These are phyloP conservation scores for Notiomystis cincta DNA, from an alignment of 2,113 vertebrate genomes.

Conservation along the genomic window DNA sequence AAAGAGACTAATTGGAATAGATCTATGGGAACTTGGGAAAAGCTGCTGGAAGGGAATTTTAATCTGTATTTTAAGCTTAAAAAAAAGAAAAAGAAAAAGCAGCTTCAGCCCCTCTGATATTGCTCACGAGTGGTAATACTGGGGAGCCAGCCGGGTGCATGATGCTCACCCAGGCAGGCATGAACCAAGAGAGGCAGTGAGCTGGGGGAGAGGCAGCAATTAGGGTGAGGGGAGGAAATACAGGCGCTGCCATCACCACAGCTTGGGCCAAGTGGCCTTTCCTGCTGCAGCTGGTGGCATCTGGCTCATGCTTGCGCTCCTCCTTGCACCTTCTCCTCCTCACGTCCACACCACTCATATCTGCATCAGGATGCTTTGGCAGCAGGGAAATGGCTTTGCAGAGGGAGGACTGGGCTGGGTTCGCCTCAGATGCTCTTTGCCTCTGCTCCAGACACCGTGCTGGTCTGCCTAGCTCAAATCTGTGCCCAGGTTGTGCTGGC, in stretches of 20 bases:
- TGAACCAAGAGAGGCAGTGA: accelerated
- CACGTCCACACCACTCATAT: accelerated
- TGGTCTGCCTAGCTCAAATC: background rate
- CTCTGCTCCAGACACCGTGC: accelerated
- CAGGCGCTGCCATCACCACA: accelerated
- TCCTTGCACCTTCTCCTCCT: background rate
- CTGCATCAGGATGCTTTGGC: background rate
- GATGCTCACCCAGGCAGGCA: background rate
- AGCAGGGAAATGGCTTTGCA: background rate
- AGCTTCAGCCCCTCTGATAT: background rate
- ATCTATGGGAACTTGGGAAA: constrained; percentile 5
- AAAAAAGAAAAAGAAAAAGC: background rate
- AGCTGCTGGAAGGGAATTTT: background rate
- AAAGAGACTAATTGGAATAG: constrained; percentile 32
- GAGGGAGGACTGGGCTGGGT: background rate
- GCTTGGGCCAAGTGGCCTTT: background rate
- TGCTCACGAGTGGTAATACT: background rate
- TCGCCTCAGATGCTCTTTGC: background rate
- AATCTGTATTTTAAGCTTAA: background rate
- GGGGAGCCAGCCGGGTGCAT: background rate
- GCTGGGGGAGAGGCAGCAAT: background rate
- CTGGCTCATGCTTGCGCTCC: accelerated
- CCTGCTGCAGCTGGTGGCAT: background rate
- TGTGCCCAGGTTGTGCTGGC: accelerated
- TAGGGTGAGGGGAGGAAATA: background rate